Base-by-base conservation (phyloP, 2,797 vertebrate species). In the Spondyliosoma cantharus region DNA sequence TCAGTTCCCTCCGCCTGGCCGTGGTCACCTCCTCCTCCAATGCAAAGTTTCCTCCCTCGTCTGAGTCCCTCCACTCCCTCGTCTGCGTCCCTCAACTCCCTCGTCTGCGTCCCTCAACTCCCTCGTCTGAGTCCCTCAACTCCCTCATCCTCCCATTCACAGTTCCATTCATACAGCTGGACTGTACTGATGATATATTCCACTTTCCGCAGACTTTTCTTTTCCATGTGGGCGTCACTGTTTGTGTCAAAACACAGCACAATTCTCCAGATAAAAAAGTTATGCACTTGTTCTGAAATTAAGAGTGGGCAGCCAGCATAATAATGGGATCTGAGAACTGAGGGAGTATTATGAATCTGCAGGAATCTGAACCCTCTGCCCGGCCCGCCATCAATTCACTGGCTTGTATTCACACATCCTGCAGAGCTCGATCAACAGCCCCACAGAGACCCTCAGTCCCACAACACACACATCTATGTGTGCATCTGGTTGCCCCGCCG, bases 401-500 rank as follows among this genome's bases (percentile, higher is more conserved):
- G 70, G 73, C 66, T 74, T 88, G 84, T 80, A 75, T 84, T 84
- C 83, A 89, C 84, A 80, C 77, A 83, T 81, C 84, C 71, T 63
- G 80, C 76, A 63, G 59, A 74, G 52, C 27, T 84, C 32, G 4
- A 77, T 59, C 74, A 22, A 82, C 59, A 80, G 77, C 42, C 78
- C 74, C 88, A 86, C 85, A 90, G 87, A 92, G 86, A 78, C 75
- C 80, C 84, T 81, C 89, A 88, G 81, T 91, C 81, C 78, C 71
- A 84, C 80, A 82, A 93, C 90, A 94, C 83, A 37, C 37, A 88
- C 71, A 74, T 74, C 42, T 59, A 82, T 84, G 85, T 90, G 87
- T 91, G 90, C 54, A 76, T 88, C 67, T 78, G 78, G 32, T 68
- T 46, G 82, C 84, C 78, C 66, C 50, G 60, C 77, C 58, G 81